Conservation (phyloP, 2,888 invertebrate genomes). For the Malachius bipustulatus region DNA sequence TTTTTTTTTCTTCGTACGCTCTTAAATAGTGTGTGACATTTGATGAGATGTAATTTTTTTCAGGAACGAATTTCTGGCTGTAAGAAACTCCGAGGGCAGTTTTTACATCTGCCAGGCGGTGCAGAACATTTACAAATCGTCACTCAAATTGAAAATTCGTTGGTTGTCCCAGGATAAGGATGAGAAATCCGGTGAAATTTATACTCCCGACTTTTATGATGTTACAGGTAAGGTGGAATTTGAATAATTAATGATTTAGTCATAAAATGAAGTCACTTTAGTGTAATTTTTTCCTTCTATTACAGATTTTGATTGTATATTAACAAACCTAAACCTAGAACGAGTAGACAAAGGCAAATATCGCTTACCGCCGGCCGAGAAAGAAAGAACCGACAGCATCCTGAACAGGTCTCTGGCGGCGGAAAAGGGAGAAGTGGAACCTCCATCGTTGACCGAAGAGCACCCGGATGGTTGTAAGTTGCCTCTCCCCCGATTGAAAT, state of each 20-base stretch:
- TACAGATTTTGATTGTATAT: slow-evolving; percentile 75
- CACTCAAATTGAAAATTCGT: slow-evolving; percentile 75
- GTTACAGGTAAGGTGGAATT: slow-evolving; percentile 50
- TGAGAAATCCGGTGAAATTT: slow-evolving; percentile 54
- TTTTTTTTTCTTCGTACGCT: slow-evolving; percentile 5
- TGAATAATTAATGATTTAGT: not conserved
- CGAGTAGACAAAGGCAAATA: slow-evolving; percentile 61
- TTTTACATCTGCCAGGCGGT: slow-evolving; percentile 82
- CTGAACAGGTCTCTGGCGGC: slow-evolving; percentile 71
- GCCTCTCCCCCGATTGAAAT: too few species aligned
- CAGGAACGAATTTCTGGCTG: slow-evolving; percentile 81
- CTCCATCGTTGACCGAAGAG: slow-evolving; percentile 58
- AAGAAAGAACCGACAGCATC: slow-evolving; percentile 68
- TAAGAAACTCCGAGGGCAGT: slow-evolving; percentile 78
- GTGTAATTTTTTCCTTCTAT: slow-evolving; percentile 18
- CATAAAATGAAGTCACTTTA: not conserved
- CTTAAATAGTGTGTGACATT: slow-evolving; percentile 7
- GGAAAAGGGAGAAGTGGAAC: slow-evolving; percentile 52
- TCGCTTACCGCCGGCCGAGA: slow-evolving; percentile 60
- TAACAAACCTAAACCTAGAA: slow-evolving; percentile 69
- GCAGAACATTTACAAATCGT: slow-evolving; percentile 81
- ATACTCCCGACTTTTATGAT: slow-evolving; percentile 84
- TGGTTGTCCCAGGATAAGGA: slow-evolving; percentile 75
- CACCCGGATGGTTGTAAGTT: slow-evolving; percentile 76
- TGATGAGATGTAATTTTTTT: too few species aligned